Base-by-base conservation (phyloP, 2,113 vertebrate species). In the Benitochromis conjunctus region DNA sequence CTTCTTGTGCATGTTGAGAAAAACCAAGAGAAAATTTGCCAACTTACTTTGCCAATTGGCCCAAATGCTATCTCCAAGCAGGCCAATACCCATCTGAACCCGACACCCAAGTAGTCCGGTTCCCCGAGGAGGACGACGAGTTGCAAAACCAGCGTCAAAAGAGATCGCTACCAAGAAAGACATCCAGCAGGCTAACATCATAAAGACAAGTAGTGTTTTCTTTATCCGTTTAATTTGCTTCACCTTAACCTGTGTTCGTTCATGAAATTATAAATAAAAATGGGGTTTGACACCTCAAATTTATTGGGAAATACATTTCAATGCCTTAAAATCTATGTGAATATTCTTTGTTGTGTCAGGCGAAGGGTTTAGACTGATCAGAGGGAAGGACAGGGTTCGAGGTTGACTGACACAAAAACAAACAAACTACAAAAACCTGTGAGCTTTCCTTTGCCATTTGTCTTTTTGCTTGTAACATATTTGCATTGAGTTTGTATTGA, bases 51-150 rank as follows among this genome's bases (percentile, higher is more conserved):
- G 71, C 71, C 96, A 97, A 97, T 94, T 94, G 96, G 97, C 96
- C 97, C 95, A 95, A 93, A 91, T 91, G 56, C 95, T 98, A 96
- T 98, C 97, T 98, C 96, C 96, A 96, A 97, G 96, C 97, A 99
- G 98, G 97, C 96, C 96, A 92, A 84, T 96, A 94, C 93, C 97
- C 96, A 38, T 97, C 97, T 56, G 97, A 97, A 87, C 96, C 96
- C 84, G 96, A 97, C 89, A 95, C 96, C 94, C 96, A 94, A 94
- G 94, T 97, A 92, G 95, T 95, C 91, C 96, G 96, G 19, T 96
- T 97, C 94, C 96, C 95, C 5, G 96, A 97, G 82, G 97, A 97
- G 71, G 97, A 97, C 83, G 96, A 97, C 82, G 91, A 95, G 19
- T 95, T 94, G 80, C 94, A 94, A 80, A 96, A 93, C 86, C 94